A percentile compares a stretch with the other conserved stretches of the same genome.
phyloP scores from a whole-genome alignment of 2,797 vertebrate genomes.

The Delichon dasypus region DNA sequence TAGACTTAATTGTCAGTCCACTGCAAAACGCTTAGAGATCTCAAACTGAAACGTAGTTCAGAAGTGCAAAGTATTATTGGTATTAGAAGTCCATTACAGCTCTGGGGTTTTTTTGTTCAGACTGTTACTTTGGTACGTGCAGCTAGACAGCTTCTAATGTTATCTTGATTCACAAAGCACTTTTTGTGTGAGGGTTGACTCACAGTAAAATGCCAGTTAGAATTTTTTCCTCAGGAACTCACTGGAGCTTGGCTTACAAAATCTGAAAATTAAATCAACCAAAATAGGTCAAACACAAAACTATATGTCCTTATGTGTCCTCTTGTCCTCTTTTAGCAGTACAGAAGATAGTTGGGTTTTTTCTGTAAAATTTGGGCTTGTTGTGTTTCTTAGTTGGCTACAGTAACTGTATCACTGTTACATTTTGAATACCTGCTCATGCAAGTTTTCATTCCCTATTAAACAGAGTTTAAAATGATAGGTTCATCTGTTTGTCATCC shows the following conservation, averaged over 20 bases:
- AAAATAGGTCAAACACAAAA: constrained; percentile 77
- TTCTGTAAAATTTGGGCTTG: constrained; percentile 50
- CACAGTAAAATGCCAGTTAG: constrained; percentile 76
- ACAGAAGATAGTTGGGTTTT: constrained; percentile 62
- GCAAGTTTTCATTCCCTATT: constrained; percentile 55
- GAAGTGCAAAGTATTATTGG: background rate
- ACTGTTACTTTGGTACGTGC: constrained; percentile 50
- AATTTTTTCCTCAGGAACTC: constrained; percentile 75
- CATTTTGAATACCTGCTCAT: constrained; percentile 61
- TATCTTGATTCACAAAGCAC: constrained; percentile 73
- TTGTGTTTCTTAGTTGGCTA: constrained; percentile 52
- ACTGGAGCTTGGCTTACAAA: constrained; percentile 77
- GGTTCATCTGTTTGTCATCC: constrained; percentile 22
- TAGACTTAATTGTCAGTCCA: background rate
- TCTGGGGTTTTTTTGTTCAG: background rate
- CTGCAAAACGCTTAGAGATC: background rate
- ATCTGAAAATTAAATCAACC: constrained; percentile 79
- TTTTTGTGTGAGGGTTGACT: constrained; percentile 72
- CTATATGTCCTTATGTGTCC: constrained; percentile 78
- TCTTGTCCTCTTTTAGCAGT: constrained; percentile 68
- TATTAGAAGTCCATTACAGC: background rate
- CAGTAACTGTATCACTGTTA: constrained; percentile 25
- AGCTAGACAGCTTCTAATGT: constrained; percentile 63
- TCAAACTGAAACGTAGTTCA: background rate
- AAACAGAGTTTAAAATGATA: constrained; percentile 48